Evolutionary conservation across 2,113 vertebrate species (phyloP), one percentile per base, ranked within the genome.

Genomic region (Morphnarchus princeps): DNA sequence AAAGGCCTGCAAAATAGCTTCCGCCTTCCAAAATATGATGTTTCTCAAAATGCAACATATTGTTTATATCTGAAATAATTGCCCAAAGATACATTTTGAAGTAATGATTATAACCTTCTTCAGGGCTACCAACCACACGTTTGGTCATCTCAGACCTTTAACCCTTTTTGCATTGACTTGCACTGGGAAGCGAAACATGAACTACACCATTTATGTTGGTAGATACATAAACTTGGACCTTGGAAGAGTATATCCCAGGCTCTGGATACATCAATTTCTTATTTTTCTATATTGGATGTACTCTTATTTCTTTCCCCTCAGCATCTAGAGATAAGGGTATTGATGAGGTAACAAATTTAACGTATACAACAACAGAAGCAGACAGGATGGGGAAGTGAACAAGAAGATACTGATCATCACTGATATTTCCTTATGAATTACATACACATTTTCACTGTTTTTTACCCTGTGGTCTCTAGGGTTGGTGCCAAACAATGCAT

Each of bases 1-100:
- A 82, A 94, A 52, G 77, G 43, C 61, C 91, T 73, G 54, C 80
- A 96, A 86, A 91, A 80, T 18, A 77, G 57, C 70, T 95, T 89
- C 54, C 6, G 11, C 40, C 67, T 92, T 72, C 58, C 55, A 90
- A 87, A 95, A 92, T 10, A 43, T 9, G 4, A 22, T 34, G 13
- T 55, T 70, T 92, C 63, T 92, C 52, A 80, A 58, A 87, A 55
- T 59, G 22, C 21, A 92, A 3, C 42, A 50, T 63, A 74, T 62
- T 50, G 50, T 67, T 85, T 76, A 25, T 47, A 36, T 25, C 11
- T 67, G 29, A 94, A 92, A 73, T 84, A 83, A 89, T 8, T 71
- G 71, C 24, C 47, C 52, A 63, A 67, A 74, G 52, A 94, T 13
- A 31, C 7, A 66, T 45, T 77, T 58, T 66, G 31, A 79, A 88